Evolutionary conservation across 2,888 invertebrate genomes (phyloP).

Genomic region (Nymphalis c-album): DNA sequence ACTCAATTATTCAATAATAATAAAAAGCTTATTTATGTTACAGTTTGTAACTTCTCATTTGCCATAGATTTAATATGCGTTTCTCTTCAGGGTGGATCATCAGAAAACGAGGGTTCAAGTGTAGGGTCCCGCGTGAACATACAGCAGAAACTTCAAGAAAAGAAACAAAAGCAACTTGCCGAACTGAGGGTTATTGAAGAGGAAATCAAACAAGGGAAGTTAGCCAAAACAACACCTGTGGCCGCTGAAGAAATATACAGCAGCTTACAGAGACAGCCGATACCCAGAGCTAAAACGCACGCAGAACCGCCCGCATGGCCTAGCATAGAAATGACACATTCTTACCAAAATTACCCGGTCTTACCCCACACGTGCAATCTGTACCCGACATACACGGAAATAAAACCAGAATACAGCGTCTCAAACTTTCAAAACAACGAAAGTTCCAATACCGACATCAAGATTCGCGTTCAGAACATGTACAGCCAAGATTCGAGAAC

Average conservation of each 20-base stretch:
- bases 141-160: conserved; percentile 92
- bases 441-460: conserved; percentile 47
- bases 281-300: conserved; percentile 86
- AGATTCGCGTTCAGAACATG: conserved; percentile 54
- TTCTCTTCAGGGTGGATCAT: conserved; percentile 80
- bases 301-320: conserved; percentile 80
- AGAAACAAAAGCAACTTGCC: conserved; percentile 92
- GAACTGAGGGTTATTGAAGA: conserved; percentile 89
- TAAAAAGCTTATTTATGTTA: no score
- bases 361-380: conserved; percentile 64
- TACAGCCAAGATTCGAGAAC: conserved; percentile 60
- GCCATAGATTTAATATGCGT: background rate
- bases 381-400: conserved; percentile 73
- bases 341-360: conserved; percentile 75
- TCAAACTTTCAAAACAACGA: conserved; percentile 54
- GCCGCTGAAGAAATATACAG: conserved; percentile 81
- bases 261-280: conserved; percentile 83
- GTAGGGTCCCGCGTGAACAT: conserved; percentile 90
- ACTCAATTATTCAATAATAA: no score
- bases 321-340: conserved; percentile 69
- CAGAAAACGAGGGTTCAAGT: conserved; percentile 88
- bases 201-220: conserved; percentile 92
- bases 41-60: no score
- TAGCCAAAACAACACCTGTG: conserved; percentile 80
- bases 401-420: conserved; percentile 64